Evolutionary conservation across 2,113 vertebrate species (phyloP).

Genomic region (Caretta caretta): DNA sequence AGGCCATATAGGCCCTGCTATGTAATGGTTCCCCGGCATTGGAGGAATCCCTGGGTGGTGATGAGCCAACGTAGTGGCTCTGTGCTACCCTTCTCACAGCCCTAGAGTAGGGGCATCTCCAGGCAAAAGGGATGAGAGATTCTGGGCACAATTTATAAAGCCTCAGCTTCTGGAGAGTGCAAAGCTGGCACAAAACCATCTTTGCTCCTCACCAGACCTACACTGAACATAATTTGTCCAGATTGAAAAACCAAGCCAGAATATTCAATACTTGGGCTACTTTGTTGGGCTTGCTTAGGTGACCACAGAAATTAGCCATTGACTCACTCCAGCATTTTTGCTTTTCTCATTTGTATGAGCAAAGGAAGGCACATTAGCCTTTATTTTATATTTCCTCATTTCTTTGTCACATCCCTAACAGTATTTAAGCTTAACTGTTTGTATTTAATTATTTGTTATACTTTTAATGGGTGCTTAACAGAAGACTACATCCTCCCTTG

Average conservation of each 20-base stretch:
- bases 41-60: neutral
- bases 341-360: neutral
- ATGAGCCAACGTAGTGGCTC: rapidly evolving
- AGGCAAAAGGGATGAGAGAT: neutral
- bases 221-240: neutral
- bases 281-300: no score
- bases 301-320: neutral
- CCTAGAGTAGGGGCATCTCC: neutral
- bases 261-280: neutral
- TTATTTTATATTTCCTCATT: neutral
- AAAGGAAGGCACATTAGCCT: neutral
- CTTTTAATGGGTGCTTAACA: slow-evolving; percentile 5
- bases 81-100: rapidly evolving
- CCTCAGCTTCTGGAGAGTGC: neutral
- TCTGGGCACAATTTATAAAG: neutral
- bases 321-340: neutral
- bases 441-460: slow-evolving; percentile 31
- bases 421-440: slow-evolving; percentile 25
- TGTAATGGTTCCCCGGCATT: neutral
- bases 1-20: neutral
- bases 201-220: neutral
- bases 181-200: neutral
- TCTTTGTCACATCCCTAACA: slow-evolving; percentile 2
- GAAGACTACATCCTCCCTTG: slow-evolving; percentile 45
- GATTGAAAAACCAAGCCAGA: neutral